These are phyloP conservation scores for Elmis aenea DNA, from an alignment of 2,888 invertebrate genomes.

Conservation along the genomic window DNA sequence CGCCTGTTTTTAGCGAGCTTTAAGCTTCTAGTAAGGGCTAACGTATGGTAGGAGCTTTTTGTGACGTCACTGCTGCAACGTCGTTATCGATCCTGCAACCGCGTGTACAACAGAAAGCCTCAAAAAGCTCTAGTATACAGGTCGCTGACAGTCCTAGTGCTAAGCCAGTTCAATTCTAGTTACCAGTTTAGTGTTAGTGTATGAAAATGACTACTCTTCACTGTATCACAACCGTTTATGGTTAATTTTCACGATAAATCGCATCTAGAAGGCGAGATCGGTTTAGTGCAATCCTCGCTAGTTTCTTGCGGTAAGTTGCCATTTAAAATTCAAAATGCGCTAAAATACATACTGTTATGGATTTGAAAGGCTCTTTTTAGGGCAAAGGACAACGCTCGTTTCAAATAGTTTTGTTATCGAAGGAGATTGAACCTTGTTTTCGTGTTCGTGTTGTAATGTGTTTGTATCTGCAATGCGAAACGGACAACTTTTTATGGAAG, in stretches of 20 bases:
- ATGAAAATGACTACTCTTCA: no score
- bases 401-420: no score
- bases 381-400: no score
- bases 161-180: slow-evolving; percentile 16
- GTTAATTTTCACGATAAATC: slow-evolving; percentile 1
- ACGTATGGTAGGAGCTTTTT: slow-evolving; percentile 21
- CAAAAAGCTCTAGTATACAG: slow-evolving; percentile 30
- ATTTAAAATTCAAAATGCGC: no score
- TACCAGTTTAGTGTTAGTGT: slow-evolving; percentile 9
- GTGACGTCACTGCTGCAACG: slow-evolving; percentile 48
- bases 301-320: slow-evolving; percentile 32
- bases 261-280: slow-evolving; percentile 5
- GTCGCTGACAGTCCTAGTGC: slow-evolving; percentile 24
- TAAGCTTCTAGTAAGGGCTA: slow-evolving; percentile 11
- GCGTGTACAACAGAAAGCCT: slow-evolving; percentile 41
- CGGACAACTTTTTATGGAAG: slow-evolving; percentile 12
- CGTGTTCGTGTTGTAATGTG: no score
- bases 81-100: slow-evolving; percentile 45
- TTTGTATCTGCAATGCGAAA: slow-evolving; percentile 34
- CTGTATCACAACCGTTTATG: no score
- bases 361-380: no score
- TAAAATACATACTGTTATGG: no score
- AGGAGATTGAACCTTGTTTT: no score
- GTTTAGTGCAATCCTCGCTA: slow-evolving; percentile 28
- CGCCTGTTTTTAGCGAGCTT: slow-evolving; percentile 17